Evolutionary conservation across 2,888 invertebrate genomes (phyloP), one percentile per base, ranked within the genome.

Genomic region (Rotaria sp.): DNA sequence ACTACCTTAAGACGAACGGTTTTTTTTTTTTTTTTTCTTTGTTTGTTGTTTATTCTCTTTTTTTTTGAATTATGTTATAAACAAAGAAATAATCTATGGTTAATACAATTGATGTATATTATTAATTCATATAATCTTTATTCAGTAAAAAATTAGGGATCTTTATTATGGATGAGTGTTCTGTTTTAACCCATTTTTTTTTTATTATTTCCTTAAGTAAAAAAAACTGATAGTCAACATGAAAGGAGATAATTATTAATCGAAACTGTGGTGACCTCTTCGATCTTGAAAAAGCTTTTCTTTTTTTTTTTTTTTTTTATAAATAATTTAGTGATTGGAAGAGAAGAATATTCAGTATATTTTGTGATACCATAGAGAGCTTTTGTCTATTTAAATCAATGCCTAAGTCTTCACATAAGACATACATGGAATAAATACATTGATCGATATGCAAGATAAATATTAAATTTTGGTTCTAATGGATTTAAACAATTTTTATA

Each of bases 31-130:
- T 11, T 21, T 67, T 67, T 55, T 55, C 55, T 59, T 30, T 67
- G 59, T 59, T 67, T 67, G 67, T 67, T 67, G 67, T 67, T 67
- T 67, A 35, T 67, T 67, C 67, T 35, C n/a, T 30, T 59, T 67
- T 67, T 35, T 67, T 30, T 67, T 21, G 67, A 35, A 7, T 67
- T 67, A 67, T 67, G 67, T 67, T 67, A 67, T 67, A 67, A 67
- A 67, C 67, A 35, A 67, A 67, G 67, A 67, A 67, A 67, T 0
- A n/a, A 35, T 67, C 67, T 2, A 67, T 67, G 26, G 10, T 55
- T 55, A 55, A 55, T 55, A 55, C 2, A 55, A 26, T 26, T 26
- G 10, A 26, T 55, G 24, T 26, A 55, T 55, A 8, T 55, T 50
- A 50, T 24, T 11, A 55, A 55, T 55, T 55, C 10, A 55, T 55